Evolutionary conservation across 2,888 invertebrate genomes (phyloP).

Genomic region (Carabus problematicus): DNA sequence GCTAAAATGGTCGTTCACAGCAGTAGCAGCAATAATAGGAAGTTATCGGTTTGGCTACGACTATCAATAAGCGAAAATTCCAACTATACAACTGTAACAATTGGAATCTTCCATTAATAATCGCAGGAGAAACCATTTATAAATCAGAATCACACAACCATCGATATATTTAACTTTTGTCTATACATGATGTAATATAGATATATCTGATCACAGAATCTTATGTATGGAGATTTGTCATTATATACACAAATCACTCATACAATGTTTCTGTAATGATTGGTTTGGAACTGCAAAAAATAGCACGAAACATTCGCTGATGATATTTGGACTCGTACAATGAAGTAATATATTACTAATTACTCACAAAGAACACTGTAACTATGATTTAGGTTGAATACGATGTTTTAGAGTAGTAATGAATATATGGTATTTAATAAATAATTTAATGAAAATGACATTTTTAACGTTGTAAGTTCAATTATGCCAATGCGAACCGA

Average conservation of each 20-base stretch:
- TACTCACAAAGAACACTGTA: no score
- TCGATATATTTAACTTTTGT: not conserved
- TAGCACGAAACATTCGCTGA: no score
- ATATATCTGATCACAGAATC: slow-evolving; percentile 11
- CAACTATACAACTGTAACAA: slow-evolving; percentile 28
- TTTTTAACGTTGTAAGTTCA: no score
- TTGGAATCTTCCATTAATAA: slow-evolving; percentile 37
- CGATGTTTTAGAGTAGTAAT: no score
- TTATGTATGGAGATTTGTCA: slow-evolving; percentile 26
- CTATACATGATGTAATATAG: not conserved
- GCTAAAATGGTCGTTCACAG: no score
- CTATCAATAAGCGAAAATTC: slow-evolving; percentile 32
- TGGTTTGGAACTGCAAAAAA: no score
- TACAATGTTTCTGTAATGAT: slow-evolving; percentile 18
- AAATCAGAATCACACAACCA: not conserved
- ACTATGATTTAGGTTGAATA: no score
- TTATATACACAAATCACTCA: slow-evolving; percentile 26
- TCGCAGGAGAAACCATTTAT: slow-evolving; percentile 24
- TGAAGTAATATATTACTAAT: no score
- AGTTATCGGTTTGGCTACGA: slow-evolving; percentile 28
- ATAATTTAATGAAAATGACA: no score
- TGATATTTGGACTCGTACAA: no score
- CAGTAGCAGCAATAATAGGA: not conserved
- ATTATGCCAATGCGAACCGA: no score
- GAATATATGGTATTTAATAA: no score